Percentiles rank a stretch among this genome's conserved stretches.
phyloP scores from a whole-genome alignment of 2,888 invertebrate genomes.

The Operophtera brumata region DNA sequence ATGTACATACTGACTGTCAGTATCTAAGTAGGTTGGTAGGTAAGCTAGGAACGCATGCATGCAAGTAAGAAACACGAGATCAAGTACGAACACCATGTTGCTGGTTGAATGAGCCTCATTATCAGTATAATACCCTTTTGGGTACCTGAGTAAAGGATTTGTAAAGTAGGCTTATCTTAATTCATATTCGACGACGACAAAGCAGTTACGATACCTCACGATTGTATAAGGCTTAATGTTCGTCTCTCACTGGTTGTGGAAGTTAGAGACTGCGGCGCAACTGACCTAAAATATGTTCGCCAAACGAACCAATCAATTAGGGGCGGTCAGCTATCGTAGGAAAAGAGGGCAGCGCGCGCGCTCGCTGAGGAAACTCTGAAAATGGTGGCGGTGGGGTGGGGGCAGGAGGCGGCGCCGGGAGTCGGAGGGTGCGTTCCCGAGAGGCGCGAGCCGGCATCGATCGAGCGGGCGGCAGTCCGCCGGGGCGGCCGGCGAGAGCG shows the following conservation, averaged over 20 bases:
- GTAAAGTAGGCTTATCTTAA: no score
- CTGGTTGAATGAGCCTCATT: no score
- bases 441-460: constrained; percentile 66
- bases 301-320: constrained; percentile 78
- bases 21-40: no score
- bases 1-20: no score
- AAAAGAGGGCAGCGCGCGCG: constrained; percentile 81
- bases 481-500: constrained; percentile 80
- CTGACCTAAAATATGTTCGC: constrained; percentile 77
- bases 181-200: no score
- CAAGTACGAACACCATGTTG: no score
- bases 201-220: no score
- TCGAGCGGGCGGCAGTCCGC: constrained; percentile 69
- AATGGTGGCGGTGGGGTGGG: constrained; percentile 53
- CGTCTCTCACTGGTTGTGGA: not conserved
- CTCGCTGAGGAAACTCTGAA: constrained; percentile 79
- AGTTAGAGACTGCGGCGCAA: constrained; percentile 39
- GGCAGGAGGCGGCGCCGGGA: constrained; percentile 60
- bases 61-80: no score
- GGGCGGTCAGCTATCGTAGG: constrained; percentile 78
- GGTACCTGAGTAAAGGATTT: no score
- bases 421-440: constrained; percentile 68
- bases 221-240: not conserved
- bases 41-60: no score
- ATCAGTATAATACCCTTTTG: no score